A percentile compares a stretch with the other conserved stretches of the same genome.
Evolutionary conservation across 2,113 vertebrate genomes (phyloP).

Genomic region (Perccottus glenii): DNA sequence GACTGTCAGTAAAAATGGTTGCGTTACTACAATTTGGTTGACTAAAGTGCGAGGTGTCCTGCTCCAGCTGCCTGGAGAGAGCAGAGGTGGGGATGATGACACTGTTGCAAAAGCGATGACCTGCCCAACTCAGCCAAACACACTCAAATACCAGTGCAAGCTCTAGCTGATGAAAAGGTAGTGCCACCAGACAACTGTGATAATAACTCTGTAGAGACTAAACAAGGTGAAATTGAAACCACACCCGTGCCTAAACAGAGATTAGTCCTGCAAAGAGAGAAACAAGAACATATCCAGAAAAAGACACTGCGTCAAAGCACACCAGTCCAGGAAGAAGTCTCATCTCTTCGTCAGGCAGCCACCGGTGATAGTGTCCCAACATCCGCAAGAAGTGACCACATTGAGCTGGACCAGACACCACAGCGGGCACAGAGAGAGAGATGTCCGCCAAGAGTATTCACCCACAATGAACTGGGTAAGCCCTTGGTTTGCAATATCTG

Average conservation of each 20-base stretch:
- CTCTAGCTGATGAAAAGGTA: neutral
- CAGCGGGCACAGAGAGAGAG: neutral
- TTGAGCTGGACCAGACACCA: neutral
- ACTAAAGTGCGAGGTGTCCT: too few species aligned
- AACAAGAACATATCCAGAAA: neutral
- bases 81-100: too few species aligned
- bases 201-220: neutral
- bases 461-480: neutral
- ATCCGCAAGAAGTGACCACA: neutral
- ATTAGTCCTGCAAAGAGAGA: neutral
- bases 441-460: neutral
- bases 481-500: neutral
- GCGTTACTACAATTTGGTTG: too few species aligned
- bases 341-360: neutral
- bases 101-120: neutral
- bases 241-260: neutral
- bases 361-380: too few species aligned
- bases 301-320: neutral
- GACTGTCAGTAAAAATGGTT: too few species aligned
- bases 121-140: neutral
- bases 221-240: neutral
- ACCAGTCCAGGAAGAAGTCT: neutral
- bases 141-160: neutral
- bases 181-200: neutral
- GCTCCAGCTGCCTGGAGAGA: too few species aligned